phyloP scores from a whole-genome alignment of 2,888 invertebrate genomes.

The Agrochola litura region DNA sequence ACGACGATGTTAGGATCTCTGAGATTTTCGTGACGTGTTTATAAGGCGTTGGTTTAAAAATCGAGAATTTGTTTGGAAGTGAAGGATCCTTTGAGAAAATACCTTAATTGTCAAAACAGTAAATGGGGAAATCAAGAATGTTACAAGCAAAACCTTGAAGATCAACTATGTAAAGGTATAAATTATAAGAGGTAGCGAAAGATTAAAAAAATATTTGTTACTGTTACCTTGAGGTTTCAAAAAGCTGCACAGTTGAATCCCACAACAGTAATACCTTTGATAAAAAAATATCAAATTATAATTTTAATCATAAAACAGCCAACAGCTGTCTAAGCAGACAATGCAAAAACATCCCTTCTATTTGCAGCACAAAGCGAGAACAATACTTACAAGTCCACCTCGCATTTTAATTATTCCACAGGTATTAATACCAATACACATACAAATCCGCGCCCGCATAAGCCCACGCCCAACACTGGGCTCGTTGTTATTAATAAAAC shows the following conservation, averaged over 20 bases:
- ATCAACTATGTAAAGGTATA: no score
- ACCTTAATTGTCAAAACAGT: no score
- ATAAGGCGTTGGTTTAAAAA: constrained; percentile 10
- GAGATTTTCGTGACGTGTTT: constrained; percentile 41
- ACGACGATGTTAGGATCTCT: constrained; percentile 25
- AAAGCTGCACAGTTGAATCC: neutral
- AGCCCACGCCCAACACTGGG: constrained; percentile 46
- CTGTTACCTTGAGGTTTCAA: neutral
- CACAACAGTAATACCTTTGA: neutral
- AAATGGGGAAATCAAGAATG: neutral
- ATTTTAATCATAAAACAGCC: neutral
- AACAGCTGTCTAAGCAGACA: constrained; percentile 1
- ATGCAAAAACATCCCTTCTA: constrained; percentile 6
- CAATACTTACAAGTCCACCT: constrained; percentile 15
- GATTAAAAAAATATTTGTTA: no score
- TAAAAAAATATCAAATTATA: neutral
- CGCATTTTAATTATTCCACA: constrained; percentile 51
- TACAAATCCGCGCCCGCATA: constrained; percentile 35
- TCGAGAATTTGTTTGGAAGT: neutral
- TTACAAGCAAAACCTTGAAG: neutral
- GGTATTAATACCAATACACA: constrained; percentile 50
- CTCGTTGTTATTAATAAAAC: constrained; percentile 64
- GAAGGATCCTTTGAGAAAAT: neutral
- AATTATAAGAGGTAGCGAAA: neutral
- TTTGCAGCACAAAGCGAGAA: constrained; percentile 37